These are phyloP conservation scores for Phaonia tiefii DNA, from an alignment of 2,888 invertebrate genomes.

Conservation along the genomic window DNA sequence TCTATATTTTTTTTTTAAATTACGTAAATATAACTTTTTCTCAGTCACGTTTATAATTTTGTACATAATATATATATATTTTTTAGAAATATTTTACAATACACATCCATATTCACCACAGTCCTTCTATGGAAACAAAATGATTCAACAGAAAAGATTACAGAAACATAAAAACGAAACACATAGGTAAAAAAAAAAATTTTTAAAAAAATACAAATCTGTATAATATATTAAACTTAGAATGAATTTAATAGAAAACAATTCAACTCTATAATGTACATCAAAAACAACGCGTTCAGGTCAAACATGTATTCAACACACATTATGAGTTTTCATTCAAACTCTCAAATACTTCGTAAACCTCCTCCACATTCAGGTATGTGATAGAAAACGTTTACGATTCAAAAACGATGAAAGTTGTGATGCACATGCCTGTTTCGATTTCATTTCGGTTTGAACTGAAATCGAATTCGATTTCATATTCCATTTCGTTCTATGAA, in stretches of 20 bases:
- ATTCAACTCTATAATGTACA: background rate
- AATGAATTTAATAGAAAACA: background rate
- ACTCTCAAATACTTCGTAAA: too few relatives aligned
- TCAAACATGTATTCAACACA: too few relatives aligned
- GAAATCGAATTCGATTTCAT: too few relatives aligned
- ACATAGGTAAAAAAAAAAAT: conserved; percentile 58
- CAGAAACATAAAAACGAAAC: conserved; percentile 32
- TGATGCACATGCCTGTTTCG: too few relatives aligned
- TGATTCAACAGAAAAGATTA: background rate
- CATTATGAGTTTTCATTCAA: too few relatives aligned
- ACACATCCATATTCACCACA: background rate
- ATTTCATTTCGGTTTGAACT: too few relatives aligned
- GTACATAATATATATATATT: conserved; percentile 42
- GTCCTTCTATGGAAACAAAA: conserved; percentile 31
- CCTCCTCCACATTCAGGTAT: too few relatives aligned
- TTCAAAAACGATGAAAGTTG: too few relatives aligned
- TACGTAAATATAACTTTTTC: conserved; percentile 8
- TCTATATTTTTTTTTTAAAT: background rate
- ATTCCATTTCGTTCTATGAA: too few relatives aligned
- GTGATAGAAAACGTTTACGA: too few relatives aligned
- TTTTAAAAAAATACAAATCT: conserved; percentile 27
- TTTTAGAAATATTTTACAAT: conserved; percentile 28
- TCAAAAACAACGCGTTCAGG: background rate
- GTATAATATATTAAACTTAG: too few relatives aligned
- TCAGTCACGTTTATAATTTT: conserved; percentile 25